Evolutionary conservation across 2,888 invertebrate species (phyloP).

Genomic region (Sipunculus nudus): DNA sequence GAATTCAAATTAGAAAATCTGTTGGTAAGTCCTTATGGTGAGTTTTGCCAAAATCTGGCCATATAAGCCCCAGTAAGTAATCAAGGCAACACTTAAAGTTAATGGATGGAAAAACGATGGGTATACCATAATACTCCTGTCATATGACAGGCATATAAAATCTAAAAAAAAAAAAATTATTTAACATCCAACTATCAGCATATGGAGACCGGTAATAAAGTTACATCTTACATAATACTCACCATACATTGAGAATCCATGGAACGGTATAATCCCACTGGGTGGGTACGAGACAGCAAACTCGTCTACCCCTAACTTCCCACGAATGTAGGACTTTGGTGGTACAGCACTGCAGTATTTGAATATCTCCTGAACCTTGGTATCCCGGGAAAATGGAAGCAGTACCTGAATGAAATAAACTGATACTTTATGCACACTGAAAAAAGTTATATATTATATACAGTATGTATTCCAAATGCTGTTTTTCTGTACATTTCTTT

Average conservation of each 20-base stretch:
- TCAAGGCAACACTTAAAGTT: no score
- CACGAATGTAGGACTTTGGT: slow-evolving; percentile 79
- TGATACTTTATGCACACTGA: neutral
- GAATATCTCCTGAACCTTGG: slow-evolving; percentile 76
- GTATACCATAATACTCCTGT: no score
- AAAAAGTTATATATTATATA: neutral
- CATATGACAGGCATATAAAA: no score
- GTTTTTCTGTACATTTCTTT: no score
- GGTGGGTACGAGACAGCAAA: slow-evolving; percentile 86
- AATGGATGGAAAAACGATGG: no score
- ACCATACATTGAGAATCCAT: slow-evolving; percentile 98
- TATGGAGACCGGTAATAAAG: neutral
- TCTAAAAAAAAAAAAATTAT: neutral
- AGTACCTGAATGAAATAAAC: slow-evolving; percentile 52
- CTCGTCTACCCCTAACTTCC: slow-evolving; percentile 75
- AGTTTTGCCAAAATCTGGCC: no score
- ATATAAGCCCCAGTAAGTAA: no score
- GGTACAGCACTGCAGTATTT: slow-evolving; percentile 72
- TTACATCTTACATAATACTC: slow-evolving; percentile 55
- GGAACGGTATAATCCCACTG: slow-evolving; percentile 93
- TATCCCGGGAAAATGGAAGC: slow-evolving; percentile 91
- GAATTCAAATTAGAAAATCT: no score
- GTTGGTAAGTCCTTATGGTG: no score
- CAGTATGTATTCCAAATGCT: neutral
- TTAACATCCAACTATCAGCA: neutral